Evolutionary conservation across 2,113 vertebrate genomes (phyloP), one percentile per base, ranked within the genome.

Genomic region (Centropus unirufus): DNA sequence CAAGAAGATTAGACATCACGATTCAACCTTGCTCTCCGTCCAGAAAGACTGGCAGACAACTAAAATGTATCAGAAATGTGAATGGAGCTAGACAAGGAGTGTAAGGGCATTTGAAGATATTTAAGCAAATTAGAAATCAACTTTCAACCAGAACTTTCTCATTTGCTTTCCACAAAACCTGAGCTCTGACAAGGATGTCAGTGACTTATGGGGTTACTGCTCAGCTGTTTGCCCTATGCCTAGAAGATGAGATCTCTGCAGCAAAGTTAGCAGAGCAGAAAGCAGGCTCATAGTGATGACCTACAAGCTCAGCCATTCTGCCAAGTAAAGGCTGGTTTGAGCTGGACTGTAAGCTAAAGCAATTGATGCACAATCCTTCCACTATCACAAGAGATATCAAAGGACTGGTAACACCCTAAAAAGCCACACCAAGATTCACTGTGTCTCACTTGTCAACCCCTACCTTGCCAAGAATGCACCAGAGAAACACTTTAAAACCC

Each of bases 131-230:
- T 67, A 9, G 7, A 83, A 86, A 61, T 32, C 26, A 54, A 55
- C 26, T 86, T 63, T 77, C 52, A 69, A 27, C 39, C 24, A 88
- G 67, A 76, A 69, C 18, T 42, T 90, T 90, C 49, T 77, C 30
- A 42, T 83, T 91, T 79, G 19, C 54, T 80, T 72, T 90, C 72
- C 90, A 80, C 87, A 93, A 14, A 49, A 59, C 27, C 64, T 59
- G 59, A 83, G 40, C 36, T 51, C 2, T 39, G 82, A 26, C 75
- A 66, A 29, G 22, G 27, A 14, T 5, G 11, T 14, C 46, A 46
- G 42, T 59, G 59, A 74, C 61, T 70, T 49, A 14, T 1, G 32
- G 72, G 42, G 70, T 44, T 55, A 32, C 57, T 84, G 74, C 26
- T 57, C 84, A 64, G 66, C 64, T 62, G 9, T 73, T 64, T 64